Evolutionary conservation across 2,113 vertebrate genomes (phyloP), one percentile per base, ranked within the genome.

Genomic region (Centrocercus urophasianus): DNA sequence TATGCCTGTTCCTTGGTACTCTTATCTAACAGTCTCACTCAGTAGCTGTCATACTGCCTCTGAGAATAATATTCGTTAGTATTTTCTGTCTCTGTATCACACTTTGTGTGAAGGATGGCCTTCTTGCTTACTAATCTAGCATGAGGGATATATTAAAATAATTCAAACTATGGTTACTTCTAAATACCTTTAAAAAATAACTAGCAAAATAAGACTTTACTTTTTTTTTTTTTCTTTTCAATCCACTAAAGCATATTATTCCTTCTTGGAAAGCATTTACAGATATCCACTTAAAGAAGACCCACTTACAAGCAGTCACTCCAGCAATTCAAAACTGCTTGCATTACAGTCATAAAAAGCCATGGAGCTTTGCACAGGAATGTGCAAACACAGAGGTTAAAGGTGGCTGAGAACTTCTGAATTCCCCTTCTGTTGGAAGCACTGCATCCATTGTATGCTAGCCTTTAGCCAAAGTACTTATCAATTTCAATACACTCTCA

Each of bases 381-480:
- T 15, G 2, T 27, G 5, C 38, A 61, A 61, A 2, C 7, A 60
- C 7, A 60, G 0, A 1, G 12, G 5, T 8, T 61, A 80, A 65
- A 87, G 6, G 13, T 38, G 19, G 3, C 22, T 73, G 5, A 50
- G 54, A 69, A 28, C 60, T 57, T 72, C 74, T 69, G 15, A 75
- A 79, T 45, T 72, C 72, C 11, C 3, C 4, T 6, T 11, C 19
- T 64, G 89, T 42, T 52, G 22, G 60, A 65, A 65, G 48, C 8
- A 52, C 11, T 43, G 16, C 3, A 72, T n/a, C 14, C 24, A 15
- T 28, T 77, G 3, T 43, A 25, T 13, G 34, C 22, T 38, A 56
- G 64, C 21, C 11, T 76, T 83, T 70, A 6, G 3, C 15, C 1
- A 1, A 25, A n/a, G 2, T 22, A 63, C 14, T 5, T 57, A 54